Evolutionary conservation across 2,888 invertebrate species (phyloP), one percentile per base, ranked within the genome.

Genomic region (Ctena decussata): DNA sequence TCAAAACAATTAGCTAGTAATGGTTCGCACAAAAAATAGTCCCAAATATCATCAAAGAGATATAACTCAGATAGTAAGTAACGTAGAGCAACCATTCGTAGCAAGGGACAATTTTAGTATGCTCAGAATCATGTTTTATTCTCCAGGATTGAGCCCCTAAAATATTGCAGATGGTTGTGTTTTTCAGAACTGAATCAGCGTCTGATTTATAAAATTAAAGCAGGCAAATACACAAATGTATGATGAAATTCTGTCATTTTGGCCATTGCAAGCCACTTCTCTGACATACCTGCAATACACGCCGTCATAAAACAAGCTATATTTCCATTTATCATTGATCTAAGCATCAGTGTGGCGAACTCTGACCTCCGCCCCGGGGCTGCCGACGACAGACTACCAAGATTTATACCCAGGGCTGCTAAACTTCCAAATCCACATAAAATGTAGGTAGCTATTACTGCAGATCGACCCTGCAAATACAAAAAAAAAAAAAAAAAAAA

Each of bases 301-400:
- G 95, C 95, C 3, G 94, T 95, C 89, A 94, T 91, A 80, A 95
- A 95, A 80, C 94, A 95, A 12, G 94, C 94, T 3, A 95, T 91
- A 77, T 93, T 94, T 27, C 95, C 95, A 41, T 92, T 92, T 24
- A 95, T 90, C 91, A 95, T 92, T 6, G 94, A 93, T 15, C 93
- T 82, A 3, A 92, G 71, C 44, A 89, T 84, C 12, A 91, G 83
- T 35, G 82, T 86, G 21, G 92, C 87, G 60, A 92, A 88, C 32
- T 87, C 91, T 30, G 87, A 80, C 32, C 89, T 81, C 75, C 92
- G 81, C 24, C 84, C 82, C 0, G 93, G 93, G 15, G 91, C 93
- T 24, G 91, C 88, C 0, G 93, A 92, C 0, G 88, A 71, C 11
- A 93, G 77, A 24, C 86, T 83, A 12, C 93, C 92, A 0, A 93